Percentiles rank a stretch among this genome's conserved stretches.
phyloP scores from a whole-genome alignment of 64 coral and sea anemone genomes.

The Pachyseris speciosa region DNA sequence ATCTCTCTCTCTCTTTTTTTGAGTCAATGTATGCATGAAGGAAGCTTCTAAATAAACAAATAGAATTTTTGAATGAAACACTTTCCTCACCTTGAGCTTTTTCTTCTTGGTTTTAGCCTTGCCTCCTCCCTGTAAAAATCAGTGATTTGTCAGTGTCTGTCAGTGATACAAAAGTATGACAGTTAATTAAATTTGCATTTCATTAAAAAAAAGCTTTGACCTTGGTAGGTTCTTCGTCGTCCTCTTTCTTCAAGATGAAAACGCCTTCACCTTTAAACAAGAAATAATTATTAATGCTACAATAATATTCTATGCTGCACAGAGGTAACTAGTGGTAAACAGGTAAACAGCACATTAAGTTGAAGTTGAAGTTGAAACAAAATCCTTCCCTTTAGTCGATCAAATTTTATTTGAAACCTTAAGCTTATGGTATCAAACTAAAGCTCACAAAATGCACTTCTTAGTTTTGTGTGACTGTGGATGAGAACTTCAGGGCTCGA shows the following conservation, averaged over 20 bases:
- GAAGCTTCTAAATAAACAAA: no score
- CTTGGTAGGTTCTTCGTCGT: constrained; percentile 41
- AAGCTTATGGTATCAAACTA: no score
- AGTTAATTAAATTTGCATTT: background rate
- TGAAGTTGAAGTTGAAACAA: no score
- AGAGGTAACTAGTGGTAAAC: no score
- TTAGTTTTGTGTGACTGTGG: no score
- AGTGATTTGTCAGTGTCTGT: background rate
- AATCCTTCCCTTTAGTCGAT: no score
- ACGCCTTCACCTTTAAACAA: constrained; percentile 31
- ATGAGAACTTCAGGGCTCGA: no score
- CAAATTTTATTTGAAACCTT: no score
- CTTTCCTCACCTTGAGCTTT: constrained; percentile 42
- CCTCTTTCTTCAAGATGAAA: constrained; percentile 65
- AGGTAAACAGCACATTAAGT: no score
- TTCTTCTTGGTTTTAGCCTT: constrained; percentile 69
- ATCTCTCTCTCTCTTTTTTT: no score
- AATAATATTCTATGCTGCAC: background rate
- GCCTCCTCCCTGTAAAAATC: constrained; percentile 7
- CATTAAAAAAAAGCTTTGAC: background rate
- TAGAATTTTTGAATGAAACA: background rate
- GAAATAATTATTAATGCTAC: background rate
- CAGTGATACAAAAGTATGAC: background rate
- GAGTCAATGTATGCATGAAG: no score
- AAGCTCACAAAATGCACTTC: no score